phyloP scores from a whole-genome alignment of 2,113 vertebrate genomes.

The Arvicanthis niloticus region DNA sequence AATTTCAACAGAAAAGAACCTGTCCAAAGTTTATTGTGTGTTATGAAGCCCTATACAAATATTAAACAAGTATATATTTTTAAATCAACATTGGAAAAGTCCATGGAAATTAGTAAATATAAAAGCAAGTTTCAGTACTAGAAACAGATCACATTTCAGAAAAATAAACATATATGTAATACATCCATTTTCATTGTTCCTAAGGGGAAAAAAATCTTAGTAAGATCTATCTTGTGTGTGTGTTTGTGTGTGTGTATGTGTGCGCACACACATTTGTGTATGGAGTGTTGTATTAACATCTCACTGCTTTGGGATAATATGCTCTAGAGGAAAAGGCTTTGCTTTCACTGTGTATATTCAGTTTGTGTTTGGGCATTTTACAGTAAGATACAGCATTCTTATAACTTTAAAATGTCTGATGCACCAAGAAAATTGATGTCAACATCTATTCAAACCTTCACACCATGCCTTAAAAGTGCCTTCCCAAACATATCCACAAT shows the following conservation, averaged over 20 bases:
- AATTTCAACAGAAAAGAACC: background rate
- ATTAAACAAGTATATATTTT: conserved; percentile 1
- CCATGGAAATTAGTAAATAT: background rate
- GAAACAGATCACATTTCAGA: background rate
- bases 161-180: background rate
- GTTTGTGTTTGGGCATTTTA: conserved; percentile 36
- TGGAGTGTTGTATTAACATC: background rate
- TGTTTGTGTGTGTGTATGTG: background rate
- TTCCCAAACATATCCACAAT: conserved; percentile 44
- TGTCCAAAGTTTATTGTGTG: background rate
- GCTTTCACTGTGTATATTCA: background rate
- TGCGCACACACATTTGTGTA: no score
- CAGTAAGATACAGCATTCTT: background rate
- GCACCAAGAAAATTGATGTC: conserved; percentile 53
- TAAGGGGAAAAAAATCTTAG: background rate
- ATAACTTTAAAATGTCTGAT: background rate
- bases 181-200: background rate
- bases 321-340: background rate
- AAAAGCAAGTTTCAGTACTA: conserved; percentile 25
- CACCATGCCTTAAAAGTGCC: background rate
- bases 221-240: background rate
- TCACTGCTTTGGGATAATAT: background rate
- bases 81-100: background rate
- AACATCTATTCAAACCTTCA: conserved; percentile 37
- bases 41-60: background rate